Evolutionary conservation across 2,113 vertebrate species (phyloP).

Genomic region (Chlorodrepanis virens): DNA sequence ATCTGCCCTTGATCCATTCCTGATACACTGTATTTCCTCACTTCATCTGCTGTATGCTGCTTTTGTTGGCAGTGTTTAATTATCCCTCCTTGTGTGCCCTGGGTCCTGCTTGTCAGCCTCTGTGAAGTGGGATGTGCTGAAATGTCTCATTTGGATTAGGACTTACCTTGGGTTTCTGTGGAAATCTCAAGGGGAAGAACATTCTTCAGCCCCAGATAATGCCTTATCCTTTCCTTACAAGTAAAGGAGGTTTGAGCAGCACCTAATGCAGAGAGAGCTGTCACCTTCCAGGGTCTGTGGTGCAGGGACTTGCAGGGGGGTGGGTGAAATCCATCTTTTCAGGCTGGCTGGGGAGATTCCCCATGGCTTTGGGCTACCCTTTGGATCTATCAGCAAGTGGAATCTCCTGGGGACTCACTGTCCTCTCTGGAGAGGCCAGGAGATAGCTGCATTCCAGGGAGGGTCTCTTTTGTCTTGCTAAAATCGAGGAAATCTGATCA

Average conservation of each 20-base stretch:
- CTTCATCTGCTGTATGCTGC: conserved; percentile 1
- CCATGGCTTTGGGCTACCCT: not conserved
- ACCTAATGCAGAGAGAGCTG: not conserved
- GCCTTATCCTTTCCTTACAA: not conserved
- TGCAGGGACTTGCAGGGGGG: not conserved
- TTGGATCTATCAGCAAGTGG: not conserved
- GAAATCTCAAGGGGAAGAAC: not conserved
- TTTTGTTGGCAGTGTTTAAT: conserved; percentile 20
- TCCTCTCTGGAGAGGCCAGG: not conserved
- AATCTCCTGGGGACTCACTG: not conserved
- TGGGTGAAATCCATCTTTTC: no score
- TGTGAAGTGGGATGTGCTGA: not conserved
- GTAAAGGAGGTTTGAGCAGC: not conserved
- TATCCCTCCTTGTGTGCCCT: not conserved
- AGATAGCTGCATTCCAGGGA: conserved; percentile 59
- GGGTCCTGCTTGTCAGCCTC: not conserved
- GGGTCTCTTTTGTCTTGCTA: conserved; percentile 52
- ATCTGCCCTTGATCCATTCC: not conserved
- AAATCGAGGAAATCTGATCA: conserved; percentile 54
- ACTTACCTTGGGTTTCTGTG: not conserved
- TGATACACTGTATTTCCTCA: not conserved
- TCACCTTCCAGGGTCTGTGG: not conserved
- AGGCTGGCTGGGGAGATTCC: not conserved
- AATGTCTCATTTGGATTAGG: not conserved
- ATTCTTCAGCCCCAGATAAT: not conserved